Evolutionary conservation across 1,140 invertebrate species (phyloP).

Genomic region (Drosophila melanogaster): DNA sequence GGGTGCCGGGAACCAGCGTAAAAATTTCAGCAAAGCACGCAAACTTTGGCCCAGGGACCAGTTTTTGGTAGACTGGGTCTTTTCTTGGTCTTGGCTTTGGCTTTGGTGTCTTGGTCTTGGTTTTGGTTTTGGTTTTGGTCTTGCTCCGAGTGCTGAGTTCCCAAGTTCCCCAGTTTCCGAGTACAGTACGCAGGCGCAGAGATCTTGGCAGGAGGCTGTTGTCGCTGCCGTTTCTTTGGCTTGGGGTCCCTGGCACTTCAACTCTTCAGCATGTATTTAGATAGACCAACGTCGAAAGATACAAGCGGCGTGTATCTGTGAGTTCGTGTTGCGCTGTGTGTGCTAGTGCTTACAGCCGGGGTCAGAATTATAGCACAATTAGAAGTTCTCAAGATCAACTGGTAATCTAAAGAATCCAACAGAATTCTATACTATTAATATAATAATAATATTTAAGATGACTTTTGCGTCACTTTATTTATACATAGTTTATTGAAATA

Average conservation of each 20-base stretch:
- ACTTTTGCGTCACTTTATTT: too few relatives aligned
- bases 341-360: background rate
- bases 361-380: background rate
- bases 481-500: too few relatives aligned
- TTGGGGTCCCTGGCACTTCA: conserved; percentile 67
- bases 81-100: conserved; percentile 19
- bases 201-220: conserved; percentile 65
- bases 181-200: conserved; percentile 67
- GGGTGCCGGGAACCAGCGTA: conserved; percentile 30
- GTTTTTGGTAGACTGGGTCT: conserved; percentile 53
- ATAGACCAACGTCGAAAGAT: conserved; percentile 76
- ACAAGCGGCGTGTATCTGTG: conserved; percentile 60
- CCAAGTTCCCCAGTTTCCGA: conserved; percentile 16
- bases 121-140: conserved; percentile 7
- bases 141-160: conserved; percentile 26
- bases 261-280: conserved; percentile 71
- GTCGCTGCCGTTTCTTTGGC: conserved; percentile 33
- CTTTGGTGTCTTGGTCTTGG: background rate
- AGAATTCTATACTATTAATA: too few relatives aligned
- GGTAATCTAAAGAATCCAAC: background rate
- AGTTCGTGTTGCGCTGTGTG: conserved; percentile 17
- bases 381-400: too few relatives aligned
- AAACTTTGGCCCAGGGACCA: conserved; percentile 76
- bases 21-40: conserved; percentile 74
- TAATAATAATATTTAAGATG: too few relatives aligned